phyloP scores from a whole-genome alignment of 2,888 invertebrate genomes.

The Nymphalis urticae region DNA sequence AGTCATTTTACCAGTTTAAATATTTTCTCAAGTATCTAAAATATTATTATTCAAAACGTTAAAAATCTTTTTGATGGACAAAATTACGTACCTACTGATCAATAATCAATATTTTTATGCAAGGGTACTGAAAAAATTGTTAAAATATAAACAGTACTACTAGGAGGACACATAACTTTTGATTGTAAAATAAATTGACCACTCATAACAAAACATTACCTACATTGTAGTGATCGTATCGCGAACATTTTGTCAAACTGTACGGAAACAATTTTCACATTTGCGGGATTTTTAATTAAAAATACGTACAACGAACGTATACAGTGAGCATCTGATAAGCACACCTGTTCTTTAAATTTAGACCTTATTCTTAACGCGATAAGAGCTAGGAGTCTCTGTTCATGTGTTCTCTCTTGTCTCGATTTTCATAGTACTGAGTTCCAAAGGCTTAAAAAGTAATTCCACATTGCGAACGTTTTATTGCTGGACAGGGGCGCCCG shows the following conservation, averaged over 20 bases:
- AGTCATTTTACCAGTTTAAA: no score
- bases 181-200: neutral
- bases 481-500: conserved; percentile 12
- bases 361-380: neutral
- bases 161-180: neutral
- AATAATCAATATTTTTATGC: no score
- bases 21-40: no score
- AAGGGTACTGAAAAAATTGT: neutral
- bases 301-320: conserved; percentile 5
- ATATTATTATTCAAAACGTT: no score
- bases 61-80: no score
- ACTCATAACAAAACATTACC: neutral
- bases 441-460: conserved; percentile 13
- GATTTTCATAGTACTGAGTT: conserved; percentile 7
- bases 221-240: neutral
- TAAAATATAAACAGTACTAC: neutral
- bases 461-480: conserved; percentile 11
- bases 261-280: conserved; percentile 11
- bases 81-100: no score
- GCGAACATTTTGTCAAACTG: conserved; percentile 9
- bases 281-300: conserved; percentile 14
- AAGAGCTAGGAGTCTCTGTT: neutral
- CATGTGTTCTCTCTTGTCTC: neutral
- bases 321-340: conserved; percentile 1
- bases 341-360: neutral